Conservation (phyloP, 2,888 invertebrate species). For the Cartodere bifasciata region DNA sequence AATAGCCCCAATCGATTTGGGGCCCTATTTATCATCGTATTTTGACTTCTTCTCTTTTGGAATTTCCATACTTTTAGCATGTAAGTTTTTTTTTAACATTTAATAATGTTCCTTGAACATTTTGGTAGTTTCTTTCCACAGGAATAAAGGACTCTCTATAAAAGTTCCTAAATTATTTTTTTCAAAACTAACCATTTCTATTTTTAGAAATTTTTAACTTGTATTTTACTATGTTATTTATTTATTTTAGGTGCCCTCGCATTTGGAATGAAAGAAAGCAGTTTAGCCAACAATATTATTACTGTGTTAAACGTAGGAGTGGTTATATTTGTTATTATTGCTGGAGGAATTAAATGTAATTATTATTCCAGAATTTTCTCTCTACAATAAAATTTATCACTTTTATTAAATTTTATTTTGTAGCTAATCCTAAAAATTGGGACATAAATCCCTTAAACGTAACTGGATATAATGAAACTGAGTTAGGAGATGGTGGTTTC, state of each 20-base stretch:
- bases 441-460: conserved; percentile 12
- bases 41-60: conserved; percentile 66
- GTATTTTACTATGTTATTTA: conserved; percentile 12
- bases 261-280: conserved; percentile 80
- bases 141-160: no score
- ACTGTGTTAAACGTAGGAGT: conserved; percentile 71
- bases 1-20: conserved; percentile 51
- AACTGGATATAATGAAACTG: conserved; percentile 20
- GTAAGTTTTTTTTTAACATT: conserved; percentile 37
- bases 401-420: conserved; percentile 5
- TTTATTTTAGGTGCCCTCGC: conserved; percentile 50
- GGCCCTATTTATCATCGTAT: conserved; percentile 53
- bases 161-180: no score
- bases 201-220: conserved; percentile 3
- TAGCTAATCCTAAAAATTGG: conserved; percentile 11
- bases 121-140: not conserved
- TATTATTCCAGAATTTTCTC: conserved; percentile 2
- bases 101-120: conserved; percentile 2
- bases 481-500: conserved; percentile 64
- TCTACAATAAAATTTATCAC: conserved; percentile 2
- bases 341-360: conserved; percentile 60
- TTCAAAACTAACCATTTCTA: conserved; percentile 3
- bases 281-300: conserved; percentile 74
- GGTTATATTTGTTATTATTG: conserved; percentile 68
- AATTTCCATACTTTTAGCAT: conserved; percentile 55